A percentile compares a stretch with the other conserved stretches of the same genome.
phyloP scores from a whole-genome alignment of 2,888 invertebrate genomes.

The Plebejus melissa region DNA sequence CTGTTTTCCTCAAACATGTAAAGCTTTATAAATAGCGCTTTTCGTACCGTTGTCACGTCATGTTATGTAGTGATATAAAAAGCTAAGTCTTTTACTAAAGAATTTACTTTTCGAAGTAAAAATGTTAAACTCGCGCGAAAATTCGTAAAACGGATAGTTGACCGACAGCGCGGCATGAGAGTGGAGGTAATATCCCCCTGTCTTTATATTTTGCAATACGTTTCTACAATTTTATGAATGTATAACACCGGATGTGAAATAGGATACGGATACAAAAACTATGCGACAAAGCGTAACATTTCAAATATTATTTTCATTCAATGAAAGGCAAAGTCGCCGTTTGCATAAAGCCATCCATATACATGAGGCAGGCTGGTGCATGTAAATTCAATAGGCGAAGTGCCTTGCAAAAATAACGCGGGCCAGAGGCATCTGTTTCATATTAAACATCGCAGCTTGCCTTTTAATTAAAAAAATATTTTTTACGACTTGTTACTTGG shows the following conservation, averaged over 20 bases:
- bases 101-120: too few species aligned
- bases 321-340: slow-evolving; percentile 58
- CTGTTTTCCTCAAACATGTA: too few species aligned
- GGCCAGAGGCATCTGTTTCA: slow-evolving; percentile 47
- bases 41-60: too few species aligned
- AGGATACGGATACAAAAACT: slow-evolving; percentile 36
- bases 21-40: too few species aligned
- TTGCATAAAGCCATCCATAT: slow-evolving; percentile 71
- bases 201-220: not conserved
- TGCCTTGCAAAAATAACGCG: slow-evolving; percentile 54
- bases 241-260: not conserved
- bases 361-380: slow-evolving; percentile 59
- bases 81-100: too few species aligned
- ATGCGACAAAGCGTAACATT: slow-evolving; percentile 43
- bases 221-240: not conserved
- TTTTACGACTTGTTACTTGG: not conserved
- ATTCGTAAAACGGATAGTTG: too few species aligned
- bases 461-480: not conserved
- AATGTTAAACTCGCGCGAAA: too few species aligned
- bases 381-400: slow-evolving; percentile 64
- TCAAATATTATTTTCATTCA: slow-evolving; percentile 37
- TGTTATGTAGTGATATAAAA: too few species aligned
- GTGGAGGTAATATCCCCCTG: too few species aligned
- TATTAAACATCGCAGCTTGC: slow-evolving; percentile 1
- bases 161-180: too few species aligned